Conservation (phyloP, 2,113 vertebrate genomes). For the Sorex fumeus region DNA sequence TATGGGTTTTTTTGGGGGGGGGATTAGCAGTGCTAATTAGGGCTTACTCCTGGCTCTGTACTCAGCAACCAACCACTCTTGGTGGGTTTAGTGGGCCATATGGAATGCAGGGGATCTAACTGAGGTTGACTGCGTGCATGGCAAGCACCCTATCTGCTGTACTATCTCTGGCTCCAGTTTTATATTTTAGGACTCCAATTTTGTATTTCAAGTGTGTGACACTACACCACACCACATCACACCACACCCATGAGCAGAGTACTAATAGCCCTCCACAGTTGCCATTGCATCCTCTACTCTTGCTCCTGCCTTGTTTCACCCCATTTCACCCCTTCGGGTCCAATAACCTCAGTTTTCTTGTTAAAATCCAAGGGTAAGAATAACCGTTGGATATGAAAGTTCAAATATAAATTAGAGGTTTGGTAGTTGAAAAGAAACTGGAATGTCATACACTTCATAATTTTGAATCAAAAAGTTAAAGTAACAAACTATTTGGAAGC, state of each 20-base stretch:
- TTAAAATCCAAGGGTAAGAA: neutral
- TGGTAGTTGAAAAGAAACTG: conserved; percentile 8
- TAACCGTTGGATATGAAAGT: neutral
- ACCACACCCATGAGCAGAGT: neutral
- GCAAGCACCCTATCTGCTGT: no score
- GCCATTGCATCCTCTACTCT: neutral
- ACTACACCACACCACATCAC: neutral
- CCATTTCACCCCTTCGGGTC: no score
- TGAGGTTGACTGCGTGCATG: no score
- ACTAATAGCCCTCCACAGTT: neutral
- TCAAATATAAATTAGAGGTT: conserved; percentile 30
- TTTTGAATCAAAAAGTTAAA: neutral
- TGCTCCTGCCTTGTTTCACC: no score
- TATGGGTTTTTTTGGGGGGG: neutral
- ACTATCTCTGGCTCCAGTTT: neutral
- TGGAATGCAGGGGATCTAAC: no score
- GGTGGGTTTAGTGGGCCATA: no score
- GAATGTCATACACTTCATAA: neutral
- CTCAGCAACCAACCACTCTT: no score
- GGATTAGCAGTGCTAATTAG: no score
- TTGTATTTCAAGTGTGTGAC: neutral
- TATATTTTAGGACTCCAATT: neutral
- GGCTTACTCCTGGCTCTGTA: no score
- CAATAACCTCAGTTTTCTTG: neutral
- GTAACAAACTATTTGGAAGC: neutral